These are phyloP conservation scores for Carpatolechia fugitivella DNA, from an alignment of 2,888 invertebrate species.

Conservation along the genomic window DNA sequence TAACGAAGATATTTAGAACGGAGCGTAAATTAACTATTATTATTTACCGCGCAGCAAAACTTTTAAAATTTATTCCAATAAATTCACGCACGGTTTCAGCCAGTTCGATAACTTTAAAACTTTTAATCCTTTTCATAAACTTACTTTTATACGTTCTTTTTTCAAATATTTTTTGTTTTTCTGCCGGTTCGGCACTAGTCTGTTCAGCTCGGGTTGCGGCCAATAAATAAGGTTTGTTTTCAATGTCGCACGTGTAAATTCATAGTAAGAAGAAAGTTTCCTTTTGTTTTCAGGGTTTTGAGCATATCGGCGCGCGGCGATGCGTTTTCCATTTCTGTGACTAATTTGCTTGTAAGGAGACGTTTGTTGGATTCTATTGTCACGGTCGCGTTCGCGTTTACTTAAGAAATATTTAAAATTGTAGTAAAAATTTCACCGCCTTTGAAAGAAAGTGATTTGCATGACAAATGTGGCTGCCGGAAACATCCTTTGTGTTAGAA, in stretches of 20 bases:
- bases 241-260: slow-evolving; percentile 47
- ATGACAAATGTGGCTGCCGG: slow-evolving; percentile 16
- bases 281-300: slow-evolving; percentile 63
- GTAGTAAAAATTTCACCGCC: slow-evolving; percentile 59
- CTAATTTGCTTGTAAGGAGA: slow-evolving; percentile 60
- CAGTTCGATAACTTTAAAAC: not conserved
- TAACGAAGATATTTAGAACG: slow-evolving; percentile 1
- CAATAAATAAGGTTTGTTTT: slow-evolving; percentile 59
- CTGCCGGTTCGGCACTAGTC: slow-evolving; percentile 34
- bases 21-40: not conserved
- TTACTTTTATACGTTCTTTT: slow-evolving; percentile 12
- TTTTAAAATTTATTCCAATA: slow-evolving; percentile 6
- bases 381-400: slow-evolving; percentile 38
- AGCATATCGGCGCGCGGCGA: slow-evolving; percentile 53
- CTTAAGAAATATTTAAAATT: slow-evolving; percentile 37
- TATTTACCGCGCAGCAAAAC: not conserved
- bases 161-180: slow-evolving; percentile 23
- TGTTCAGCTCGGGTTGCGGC: slow-evolving; percentile 40
- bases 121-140: not conserved
- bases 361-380: slow-evolving; percentile 55
- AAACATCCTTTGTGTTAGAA: not conserved
- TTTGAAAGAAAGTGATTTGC: slow-evolving; percentile 34
- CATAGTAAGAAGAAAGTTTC: slow-evolving; percentile 59
- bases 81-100: not conserved
- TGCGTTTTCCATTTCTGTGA: slow-evolving; percentile 59